Evolutionary conservation across 2,113 vertebrate species (phyloP), one percentile per base, ranked within the genome.

Genomic region (Lycaon pictus): DNA sequence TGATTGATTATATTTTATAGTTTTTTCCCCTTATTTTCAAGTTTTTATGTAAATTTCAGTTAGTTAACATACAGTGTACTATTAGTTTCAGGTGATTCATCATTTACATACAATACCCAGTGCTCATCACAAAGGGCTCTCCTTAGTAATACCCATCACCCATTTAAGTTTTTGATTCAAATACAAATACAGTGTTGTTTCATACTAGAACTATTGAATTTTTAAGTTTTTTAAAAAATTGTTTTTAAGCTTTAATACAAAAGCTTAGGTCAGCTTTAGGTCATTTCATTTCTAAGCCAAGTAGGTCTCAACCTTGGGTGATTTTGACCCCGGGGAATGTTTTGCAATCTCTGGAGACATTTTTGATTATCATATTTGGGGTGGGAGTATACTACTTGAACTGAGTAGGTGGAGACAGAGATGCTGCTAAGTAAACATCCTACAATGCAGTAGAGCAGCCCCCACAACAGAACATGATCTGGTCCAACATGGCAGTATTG

Each of bases 151-250:
- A 27, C 43, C 23, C 25, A 77, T 51, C 74, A 51, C 25, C 25
- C 74, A 51, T 51, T 51, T 51, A 76, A 74, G 62, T 56, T 13
- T 94, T 81, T 88, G 37, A 17, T 80, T 72, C 43, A 43, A 20
- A 80, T 93, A 90, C 56, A 95, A 88, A 95, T 62, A 35, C n/a
- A 32, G 11, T 55, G 20, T 51, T 81, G 12, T 62, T 83, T 92
- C 55, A 84, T 43, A 6, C 16, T 37, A 3, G 81, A 67, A 65
- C 62, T 71, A 10, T n/a, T 81, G 20, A 27, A 48, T 43, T 60
- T 71, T 71, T 43, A 43, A 71, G 35, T 2, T 60, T 51, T 53
- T 32, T 16, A 5, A 2, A 48, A 32, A 79, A n/a, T 15, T 79
- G 7, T 67, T 53, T 83, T 71, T 71, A 55, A 56, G 11, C 0